Evolutionary conservation across 2,888 invertebrate genomes (phyloP).

Genomic region (Endotricha flammealis): DNA sequence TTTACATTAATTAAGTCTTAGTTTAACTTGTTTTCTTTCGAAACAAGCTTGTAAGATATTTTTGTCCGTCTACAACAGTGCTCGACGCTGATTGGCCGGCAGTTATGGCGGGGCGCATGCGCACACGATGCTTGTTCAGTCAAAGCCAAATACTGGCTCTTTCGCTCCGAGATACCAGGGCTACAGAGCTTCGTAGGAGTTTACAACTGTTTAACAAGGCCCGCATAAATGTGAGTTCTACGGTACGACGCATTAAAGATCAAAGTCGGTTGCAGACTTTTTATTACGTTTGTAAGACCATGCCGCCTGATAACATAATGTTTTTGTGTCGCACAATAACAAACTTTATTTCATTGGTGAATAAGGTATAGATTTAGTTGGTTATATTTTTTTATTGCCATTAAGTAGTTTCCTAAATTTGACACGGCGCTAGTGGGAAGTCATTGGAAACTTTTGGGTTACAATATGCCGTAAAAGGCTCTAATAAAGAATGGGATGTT

Average conservation of each 20-base stretch:
- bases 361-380: conserved; percentile 24
- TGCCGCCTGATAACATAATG: conserved; percentile 63
- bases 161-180: conserved; percentile 73
- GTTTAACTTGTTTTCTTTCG: conserved; percentile 22
- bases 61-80: conserved; percentile 38
- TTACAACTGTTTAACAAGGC: conserved; percentile 24
- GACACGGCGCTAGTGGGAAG: conserved; percentile 54
- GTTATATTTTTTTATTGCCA: conserved; percentile 32
- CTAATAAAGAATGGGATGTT: conserved; percentile 20
- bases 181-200: conserved; percentile 72
- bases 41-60: conserved; percentile 32
- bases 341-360: conserved; percentile 21
- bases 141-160: conserved; percentile 76
- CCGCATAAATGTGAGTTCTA: conserved; percentile 30
- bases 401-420: conserved; percentile 65
- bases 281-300: conserved; percentile 43
- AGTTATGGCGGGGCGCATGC: conserved; percentile 71
- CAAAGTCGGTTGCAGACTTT: conserved; percentile 22
- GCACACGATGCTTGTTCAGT: conserved; percentile 61
- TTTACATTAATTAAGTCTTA: conserved; percentile 17
- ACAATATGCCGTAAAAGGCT: conserved; percentile 25
- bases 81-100: conserved; percentile 63
- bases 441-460: conserved; percentile 43
- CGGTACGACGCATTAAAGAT: conserved; percentile 11
- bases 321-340: conserved; percentile 23